Conservation (phyloP, 2,888 invertebrate species). For the Leptinotarsa tumamoca region DNA sequence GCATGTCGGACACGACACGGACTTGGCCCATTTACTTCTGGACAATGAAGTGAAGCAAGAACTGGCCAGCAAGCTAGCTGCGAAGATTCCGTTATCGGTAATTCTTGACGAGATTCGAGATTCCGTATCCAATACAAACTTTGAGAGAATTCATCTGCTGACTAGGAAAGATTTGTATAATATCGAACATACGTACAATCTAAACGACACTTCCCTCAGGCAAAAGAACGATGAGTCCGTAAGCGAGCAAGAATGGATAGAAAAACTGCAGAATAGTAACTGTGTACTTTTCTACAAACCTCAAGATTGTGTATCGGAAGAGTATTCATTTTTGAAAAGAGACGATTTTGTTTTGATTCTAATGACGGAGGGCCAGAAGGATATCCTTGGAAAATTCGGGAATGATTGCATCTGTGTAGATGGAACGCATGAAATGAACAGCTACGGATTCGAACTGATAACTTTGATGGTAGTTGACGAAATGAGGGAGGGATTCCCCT, state of each 20-base stretch:
- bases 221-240: slow-evolving; percentile 26
- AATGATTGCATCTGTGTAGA: slow-evolving; percentile 52
- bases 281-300: slow-evolving; percentile 49
- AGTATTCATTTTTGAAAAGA: slow-evolving; percentile 41
- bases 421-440: slow-evolving; percentile 41
- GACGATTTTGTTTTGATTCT: slow-evolving; percentile 50
- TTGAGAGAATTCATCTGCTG: slow-evolving; percentile 33
- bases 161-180: slow-evolving; percentile 34
- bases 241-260: slow-evolving; percentile 26
- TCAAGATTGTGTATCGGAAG: slow-evolving; percentile 28
- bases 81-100: slow-evolving; percentile 31
- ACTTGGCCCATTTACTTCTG: slow-evolving; percentile 32
- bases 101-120: slow-evolving; percentile 36
- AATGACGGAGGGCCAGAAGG: slow-evolving; percentile 45
- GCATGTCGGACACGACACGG: slow-evolving; percentile 32
- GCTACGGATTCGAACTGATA: background rate
- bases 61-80: slow-evolving; percentile 38
- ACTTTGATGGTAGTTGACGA: slow-evolving; percentile 12
- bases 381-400: slow-evolving; percentile 50
- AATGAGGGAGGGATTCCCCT: slow-evolving; percentile 20
- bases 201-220: slow-evolving; percentile 8
- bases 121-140: background rate
- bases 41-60: slow-evolving; percentile 29
- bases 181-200: slow-evolving; percentile 26
- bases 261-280: slow-evolving; percentile 20